Conservation (phyloP, 1,140 invertebrate genomes). For the Drosophila parabipectinata region DNA sequence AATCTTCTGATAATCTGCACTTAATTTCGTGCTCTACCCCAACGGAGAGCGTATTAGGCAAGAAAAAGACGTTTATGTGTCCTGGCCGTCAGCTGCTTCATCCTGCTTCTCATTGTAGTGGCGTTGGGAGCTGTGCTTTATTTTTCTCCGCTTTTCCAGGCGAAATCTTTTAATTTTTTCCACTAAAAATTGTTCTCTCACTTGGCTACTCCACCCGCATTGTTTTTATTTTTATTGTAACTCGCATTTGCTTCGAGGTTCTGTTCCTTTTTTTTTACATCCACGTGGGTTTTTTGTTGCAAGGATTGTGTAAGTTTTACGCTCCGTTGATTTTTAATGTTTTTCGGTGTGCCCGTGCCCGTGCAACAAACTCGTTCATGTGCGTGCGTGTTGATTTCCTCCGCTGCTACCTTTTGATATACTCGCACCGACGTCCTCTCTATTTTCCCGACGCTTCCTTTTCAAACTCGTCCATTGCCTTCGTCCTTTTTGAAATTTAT, state of each 20-base stretch:
- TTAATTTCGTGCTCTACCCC: conserved; percentile 71
- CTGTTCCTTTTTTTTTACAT: conserved; percentile 11
- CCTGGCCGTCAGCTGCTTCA: conserved; percentile 57
- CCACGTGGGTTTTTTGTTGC: conserved; percentile 16
- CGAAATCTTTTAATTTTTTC: conserved; percentile 59
- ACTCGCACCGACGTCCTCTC: conserved; percentile 40
- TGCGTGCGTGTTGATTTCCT: conserved; percentile 74
- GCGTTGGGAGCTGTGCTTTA: background rate
- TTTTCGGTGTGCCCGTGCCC: conserved; percentile 32
- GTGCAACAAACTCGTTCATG: conserved; percentile 66
- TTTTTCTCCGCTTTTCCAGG: conserved; percentile 22
- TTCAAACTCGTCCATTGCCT: conserved; percentile 47
- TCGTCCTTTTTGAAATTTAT: conserved; percentile 69
- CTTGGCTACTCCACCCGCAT: conserved; percentile 42
- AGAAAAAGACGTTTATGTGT: conserved; percentile 26
- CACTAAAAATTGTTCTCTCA: conserved; percentile 35
- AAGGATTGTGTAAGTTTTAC: conserved; percentile 58
- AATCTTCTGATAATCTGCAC: conserved; percentile 81
- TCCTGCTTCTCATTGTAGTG: conserved; percentile 9
- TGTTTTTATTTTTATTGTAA: conserved; percentile 32
- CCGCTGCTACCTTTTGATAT: conserved; percentile 63
- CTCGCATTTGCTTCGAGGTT: conserved; percentile 30
- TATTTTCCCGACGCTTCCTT: conserved; percentile 25
- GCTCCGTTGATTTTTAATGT: conserved; percentile 72
- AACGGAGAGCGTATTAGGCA: conserved; percentile 16